Percentiles rank a stretch among this genome's conserved stretches.
These are phyloP conservation scores for Rhabditoides inermis DNA, from an alignment of 2,888 invertebrate genomes.

Conservation along the genomic window DNA sequence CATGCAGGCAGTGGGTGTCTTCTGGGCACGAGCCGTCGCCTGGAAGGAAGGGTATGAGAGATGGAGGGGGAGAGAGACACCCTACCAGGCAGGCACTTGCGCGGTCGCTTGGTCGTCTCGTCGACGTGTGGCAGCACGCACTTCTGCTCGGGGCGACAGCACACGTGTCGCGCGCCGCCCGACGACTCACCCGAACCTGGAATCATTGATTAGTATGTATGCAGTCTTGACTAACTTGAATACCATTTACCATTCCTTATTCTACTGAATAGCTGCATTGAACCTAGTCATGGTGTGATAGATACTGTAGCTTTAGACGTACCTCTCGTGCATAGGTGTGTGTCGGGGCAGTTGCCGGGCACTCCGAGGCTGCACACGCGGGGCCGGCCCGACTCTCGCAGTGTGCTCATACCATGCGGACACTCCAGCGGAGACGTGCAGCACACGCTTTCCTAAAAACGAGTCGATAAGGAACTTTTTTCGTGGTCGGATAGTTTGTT, in stretches of 20 bases:
- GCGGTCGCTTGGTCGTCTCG: conserved; percentile 16
- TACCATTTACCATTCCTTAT: too few species aligned
- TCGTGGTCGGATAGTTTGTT: conserved; percentile 1
- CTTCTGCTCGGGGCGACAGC: conserved; percentile 26
- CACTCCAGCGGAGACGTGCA: conserved; percentile 32
- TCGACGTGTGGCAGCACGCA: conserved; percentile 35
- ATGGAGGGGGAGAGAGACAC: neutral
- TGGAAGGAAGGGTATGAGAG: neutral
- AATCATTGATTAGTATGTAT: too few species aligned
- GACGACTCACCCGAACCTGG: too few species aligned
- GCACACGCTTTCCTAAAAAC: conserved; percentile 25
- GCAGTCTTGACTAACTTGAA: too few species aligned
- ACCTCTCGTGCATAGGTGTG: conserved; percentile 34
- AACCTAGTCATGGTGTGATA: too few species aligned
- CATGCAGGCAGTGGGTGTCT: conserved; percentile 28
- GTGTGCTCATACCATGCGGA: conserved; percentile 29
- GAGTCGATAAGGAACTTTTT: neutral
- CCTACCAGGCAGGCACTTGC: conserved; percentile 29
- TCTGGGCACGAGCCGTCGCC: conserved; percentile 24
- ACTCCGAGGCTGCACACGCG: conserved; percentile 28
- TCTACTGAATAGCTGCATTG: too few species aligned
- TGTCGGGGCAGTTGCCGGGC: conserved; percentile 25
- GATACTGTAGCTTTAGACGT: too few species aligned
- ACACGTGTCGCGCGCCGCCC: conserved; percentile 19
- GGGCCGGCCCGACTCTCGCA: conserved; percentile 29